Percentiles rank a stretch among this genome's conserved stretches.
Evolutionary conservation across 1,140 invertebrate species (phyloP).

Genomic region (Vanessa tameamea): DNA sequence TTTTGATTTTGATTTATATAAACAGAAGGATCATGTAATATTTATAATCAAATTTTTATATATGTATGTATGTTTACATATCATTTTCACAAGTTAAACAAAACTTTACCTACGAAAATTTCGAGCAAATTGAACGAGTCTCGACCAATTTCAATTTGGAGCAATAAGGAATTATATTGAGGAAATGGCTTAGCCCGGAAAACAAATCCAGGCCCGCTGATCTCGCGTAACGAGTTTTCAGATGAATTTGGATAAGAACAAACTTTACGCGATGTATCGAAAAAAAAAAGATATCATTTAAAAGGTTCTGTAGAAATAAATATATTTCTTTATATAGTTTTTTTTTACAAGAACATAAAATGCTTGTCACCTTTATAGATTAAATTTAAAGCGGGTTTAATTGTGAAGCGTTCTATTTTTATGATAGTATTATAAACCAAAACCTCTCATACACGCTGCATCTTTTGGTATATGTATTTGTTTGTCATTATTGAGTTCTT

Average conservation of each 20-base stretch:
- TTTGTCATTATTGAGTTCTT: too few relatives aligned
- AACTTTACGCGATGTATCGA: slow-evolving; percentile 39
- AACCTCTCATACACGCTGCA: too few relatives aligned
- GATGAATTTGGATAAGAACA: slow-evolving; percentile 51
- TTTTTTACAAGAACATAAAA: background rate
- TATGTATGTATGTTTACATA: background rate
- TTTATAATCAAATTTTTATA: background rate
- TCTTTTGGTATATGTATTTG: too few relatives aligned
- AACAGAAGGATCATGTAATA: background rate
- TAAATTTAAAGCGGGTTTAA: too few relatives aligned
- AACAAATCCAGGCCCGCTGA: slow-evolving; percentile 59
- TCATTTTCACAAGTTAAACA: background rate
- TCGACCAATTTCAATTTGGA: slow-evolving; percentile 55
- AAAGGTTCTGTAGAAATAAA: slow-evolving; percentile 22
- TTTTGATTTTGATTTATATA: too few relatives aligned
- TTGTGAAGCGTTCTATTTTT: too few relatives aligned
- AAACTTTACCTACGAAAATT: slow-evolving; percentile 9
- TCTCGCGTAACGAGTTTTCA: slow-evolving; percentile 47
- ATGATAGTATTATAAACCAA: too few relatives aligned
- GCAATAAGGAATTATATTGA: slow-evolving; percentile 55
- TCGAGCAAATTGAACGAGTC: slow-evolving; percentile 35
- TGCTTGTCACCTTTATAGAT: too few relatives aligned
- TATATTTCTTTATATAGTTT: background rate
- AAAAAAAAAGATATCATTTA: slow-evolving; percentile 31
- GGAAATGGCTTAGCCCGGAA: slow-evolving; percentile 32